These are phyloP conservation scores for Nomada lathburiana DNA, from an alignment of 2,888 invertebrate genomes.

Conservation along the genomic window DNA sequence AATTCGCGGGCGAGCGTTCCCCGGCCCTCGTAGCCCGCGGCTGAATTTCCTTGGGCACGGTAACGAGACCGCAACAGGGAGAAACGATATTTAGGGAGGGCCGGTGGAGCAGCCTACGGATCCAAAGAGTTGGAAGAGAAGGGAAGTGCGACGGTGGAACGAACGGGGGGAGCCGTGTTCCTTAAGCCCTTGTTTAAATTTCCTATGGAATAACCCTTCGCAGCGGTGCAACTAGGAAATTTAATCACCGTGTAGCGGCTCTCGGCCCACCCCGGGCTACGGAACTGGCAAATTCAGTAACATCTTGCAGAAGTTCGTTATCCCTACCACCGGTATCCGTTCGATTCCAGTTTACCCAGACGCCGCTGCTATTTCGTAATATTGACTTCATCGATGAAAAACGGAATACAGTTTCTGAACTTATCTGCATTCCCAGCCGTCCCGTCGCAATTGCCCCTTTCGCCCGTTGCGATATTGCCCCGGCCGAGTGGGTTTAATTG, in stretches of 20 bases:
- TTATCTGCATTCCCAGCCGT: constrained; percentile 65
- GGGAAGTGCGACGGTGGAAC: neutral
- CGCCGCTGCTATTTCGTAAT: constrained; percentile 69
- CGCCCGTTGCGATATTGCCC: constrained; percentile 28
- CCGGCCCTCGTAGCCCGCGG: constrained; percentile 49
- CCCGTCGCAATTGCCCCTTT: constrained; percentile 41
- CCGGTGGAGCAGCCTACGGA: constrained; percentile 40
- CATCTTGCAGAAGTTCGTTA: constrained; percentile 75
- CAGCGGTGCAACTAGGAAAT: constrained; percentile 67
- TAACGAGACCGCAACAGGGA: constrained; percentile 65
- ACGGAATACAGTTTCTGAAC: constrained; percentile 71
- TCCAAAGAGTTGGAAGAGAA: constrained; percentile 6
- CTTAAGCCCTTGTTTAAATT: constrained; percentile 70
- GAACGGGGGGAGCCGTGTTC: constrained; percentile 47
- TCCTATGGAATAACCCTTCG: constrained; percentile 69
- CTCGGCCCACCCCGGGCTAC: constrained; percentile 65
- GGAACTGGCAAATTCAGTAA: constrained; percentile 73
- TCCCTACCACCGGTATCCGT: constrained; percentile 46
- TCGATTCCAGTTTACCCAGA: constrained; percentile 57
- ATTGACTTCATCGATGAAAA: constrained; percentile 76
- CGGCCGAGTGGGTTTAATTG: constrained; percentile 19
- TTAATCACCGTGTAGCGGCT: constrained; percentile 72
- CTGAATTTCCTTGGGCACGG: constrained; percentile 56
- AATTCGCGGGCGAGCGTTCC: constrained; percentile 59
- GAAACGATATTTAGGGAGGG: constrained; percentile 65